phyloP scores from a whole-genome alignment of 2,113 vertebrate species.

The Syrmaticus mikado region DNA sequence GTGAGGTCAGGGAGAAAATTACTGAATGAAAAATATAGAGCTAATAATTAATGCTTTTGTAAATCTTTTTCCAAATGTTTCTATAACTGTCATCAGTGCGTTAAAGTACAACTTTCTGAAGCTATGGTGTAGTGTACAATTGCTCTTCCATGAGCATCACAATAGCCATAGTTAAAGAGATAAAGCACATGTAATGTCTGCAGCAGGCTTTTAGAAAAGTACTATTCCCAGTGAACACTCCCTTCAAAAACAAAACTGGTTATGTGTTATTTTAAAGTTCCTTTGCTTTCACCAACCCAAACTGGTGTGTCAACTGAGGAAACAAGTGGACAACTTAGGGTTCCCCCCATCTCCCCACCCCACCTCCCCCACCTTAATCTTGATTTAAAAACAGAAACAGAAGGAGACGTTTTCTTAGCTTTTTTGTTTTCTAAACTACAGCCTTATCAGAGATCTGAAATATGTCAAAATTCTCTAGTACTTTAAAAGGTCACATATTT shows the following conservation, averaged over 20 bases:
- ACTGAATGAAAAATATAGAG: conserved; percentile 44
- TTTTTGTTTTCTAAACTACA: not conserved
- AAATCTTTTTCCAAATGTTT: conserved; percentile 65
- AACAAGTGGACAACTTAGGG: not conserved
- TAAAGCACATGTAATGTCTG: not conserved
- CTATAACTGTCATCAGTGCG: conserved; percentile 48
- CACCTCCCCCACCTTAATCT: not conserved
- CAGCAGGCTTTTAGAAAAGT: not conserved
- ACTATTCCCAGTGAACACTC: not conserved
- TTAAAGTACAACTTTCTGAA: conserved; percentile 67
- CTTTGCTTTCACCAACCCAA: not conserved
- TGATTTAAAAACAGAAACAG: conserved; percentile 38
- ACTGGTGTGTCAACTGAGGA: not conserved
- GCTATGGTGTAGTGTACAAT: not conserved
- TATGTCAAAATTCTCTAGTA: not conserved
- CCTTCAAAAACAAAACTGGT: not conserved
- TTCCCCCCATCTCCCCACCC: not conserved
- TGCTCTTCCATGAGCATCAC: not conserved
- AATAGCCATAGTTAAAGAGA: conserved; percentile 18
- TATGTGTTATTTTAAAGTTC: not conserved
- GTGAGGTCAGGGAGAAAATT: conserved; percentile 29
- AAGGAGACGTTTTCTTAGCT: not conserved
- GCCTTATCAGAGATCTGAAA: conserved; percentile 45
- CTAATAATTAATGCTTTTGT: conserved; percentile 73
- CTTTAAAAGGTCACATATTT: conserved; percentile 21